phyloP scores from a whole-genome alignment of 1,140 invertebrate genomes.

The Pogonus chalceus region DNA sequence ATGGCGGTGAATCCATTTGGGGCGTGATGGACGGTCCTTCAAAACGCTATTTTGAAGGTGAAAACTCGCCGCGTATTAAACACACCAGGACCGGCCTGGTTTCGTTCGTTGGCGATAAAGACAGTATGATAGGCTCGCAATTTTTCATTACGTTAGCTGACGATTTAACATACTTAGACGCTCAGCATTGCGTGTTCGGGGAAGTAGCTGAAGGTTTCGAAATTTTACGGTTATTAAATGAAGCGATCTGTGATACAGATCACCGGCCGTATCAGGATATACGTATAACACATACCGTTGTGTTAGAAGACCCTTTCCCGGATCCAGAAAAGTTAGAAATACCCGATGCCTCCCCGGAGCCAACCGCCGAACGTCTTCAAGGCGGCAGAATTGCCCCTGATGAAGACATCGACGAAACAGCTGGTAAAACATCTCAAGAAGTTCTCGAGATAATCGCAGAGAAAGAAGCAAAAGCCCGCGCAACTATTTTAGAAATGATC shows the following conservation, averaged over 20 bases:
- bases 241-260: slow-evolving; percentile 85
- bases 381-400: slow-evolving; percentile 88
- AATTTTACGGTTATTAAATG: slow-evolving; percentile 73
- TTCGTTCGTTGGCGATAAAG: slow-evolving; percentile 84
- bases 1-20: slow-evolving; percentile 84
- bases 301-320: slow-evolving; percentile 92
- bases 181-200: slow-evolving; percentile 92
- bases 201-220: slow-evolving; percentile 91
- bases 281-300: slow-evolving; percentile 92
- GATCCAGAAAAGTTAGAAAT: slow-evolving; percentile 69
- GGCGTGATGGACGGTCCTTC: slow-evolving; percentile 74
- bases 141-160: slow-evolving; percentile 93
- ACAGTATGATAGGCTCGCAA: slow-evolving; percentile 89
- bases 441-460: slow-evolving; percentile 80
- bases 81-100: slow-evolving; percentile 79
- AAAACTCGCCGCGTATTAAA: slow-evolving; percentile 82
- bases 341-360: slow-evolving; percentile 80
- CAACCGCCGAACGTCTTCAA: slow-evolving; percentile 64
- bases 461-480: slow-evolving; percentile 89
- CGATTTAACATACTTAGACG: slow-evolving; percentile 86
- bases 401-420: slow-evolving; percentile 87
- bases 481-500: slow-evolving; percentile 97
- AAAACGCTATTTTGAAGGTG: slow-evolving; percentile 86
- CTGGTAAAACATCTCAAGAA: slow-evolving; percentile 73
- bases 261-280: slow-evolving; percentile 93